phyloP scores from a whole-genome alignment of 2,113 vertebrate species.

The Peucedramus taeniatus region DNA sequence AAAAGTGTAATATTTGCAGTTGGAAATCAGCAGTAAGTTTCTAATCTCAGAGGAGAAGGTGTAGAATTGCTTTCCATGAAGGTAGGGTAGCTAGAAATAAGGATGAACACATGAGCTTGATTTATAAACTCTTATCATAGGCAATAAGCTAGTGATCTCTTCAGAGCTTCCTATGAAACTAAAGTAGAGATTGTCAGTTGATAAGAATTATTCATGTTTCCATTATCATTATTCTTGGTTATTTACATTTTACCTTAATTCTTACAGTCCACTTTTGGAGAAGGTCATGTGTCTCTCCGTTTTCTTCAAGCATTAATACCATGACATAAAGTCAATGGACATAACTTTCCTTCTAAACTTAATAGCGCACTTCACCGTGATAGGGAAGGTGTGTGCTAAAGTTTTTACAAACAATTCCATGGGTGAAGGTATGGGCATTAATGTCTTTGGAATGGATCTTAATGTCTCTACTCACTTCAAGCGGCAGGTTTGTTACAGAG shows the following conservation, averaged over 20 bases:
- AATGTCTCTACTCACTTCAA: not conserved
- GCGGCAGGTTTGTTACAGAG: not conserved
- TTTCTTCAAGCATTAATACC: not conserved
- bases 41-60: not conserved
- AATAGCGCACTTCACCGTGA: not conserved
- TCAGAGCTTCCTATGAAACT: not conserved
- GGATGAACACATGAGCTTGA: not conserved
- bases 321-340: not conserved
- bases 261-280: not conserved
- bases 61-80: not conserved
- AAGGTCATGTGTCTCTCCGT: not conserved
- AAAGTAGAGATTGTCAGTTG: not conserved
- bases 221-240: not conserved
- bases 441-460: not conserved
- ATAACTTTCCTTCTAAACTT: not conserved
- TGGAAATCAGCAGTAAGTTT: not conserved
- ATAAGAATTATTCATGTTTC: not conserved
- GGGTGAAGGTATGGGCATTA: not conserved
- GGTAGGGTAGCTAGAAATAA: not conserved
- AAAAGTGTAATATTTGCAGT: not conserved
- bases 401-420: not conserved
- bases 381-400: not conserved
- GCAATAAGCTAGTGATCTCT: not conserved
- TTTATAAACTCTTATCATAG: not conserved
- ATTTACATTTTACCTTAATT: not conserved